A percentile compares a stretch with the other conserved stretches of the same genome.
Evolutionary conservation across 1,140 invertebrate species (phyloP).

Genomic region (Bombus picipes): DNA sequence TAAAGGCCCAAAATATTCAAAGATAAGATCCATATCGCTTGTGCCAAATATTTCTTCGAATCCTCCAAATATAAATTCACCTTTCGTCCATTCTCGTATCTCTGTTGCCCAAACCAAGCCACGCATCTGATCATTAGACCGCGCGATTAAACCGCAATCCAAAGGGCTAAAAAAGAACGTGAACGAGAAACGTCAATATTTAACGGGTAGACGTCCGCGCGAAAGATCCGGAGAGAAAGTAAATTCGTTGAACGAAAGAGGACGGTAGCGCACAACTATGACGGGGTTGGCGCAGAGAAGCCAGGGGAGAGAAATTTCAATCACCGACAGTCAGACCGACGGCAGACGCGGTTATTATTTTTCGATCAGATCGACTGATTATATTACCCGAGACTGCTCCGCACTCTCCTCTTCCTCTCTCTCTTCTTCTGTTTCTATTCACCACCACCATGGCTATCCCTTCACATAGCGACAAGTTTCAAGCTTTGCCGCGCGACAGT

Average conservation of each 20-base stretch:
- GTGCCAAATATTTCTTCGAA: not conserved
- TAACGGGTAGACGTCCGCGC: slow-evolving; percentile 53
- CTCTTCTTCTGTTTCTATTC: slow-evolving; percentile 43
- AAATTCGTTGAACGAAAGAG: slow-evolving; percentile 58
- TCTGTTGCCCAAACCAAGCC: too few species aligned
- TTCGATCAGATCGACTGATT: slow-evolving; percentile 81
- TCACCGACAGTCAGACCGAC: slow-evolving; percentile 70
- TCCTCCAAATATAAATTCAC: not conserved
- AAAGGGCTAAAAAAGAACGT: not conserved
- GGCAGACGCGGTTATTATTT: slow-evolving; percentile 79
- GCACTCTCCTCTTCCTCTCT: slow-evolving; percentile 41
- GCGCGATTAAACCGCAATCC: too few species aligned
- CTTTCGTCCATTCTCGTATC: not conserved
- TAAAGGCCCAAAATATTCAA: too few species aligned
- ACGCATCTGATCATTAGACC: not conserved
- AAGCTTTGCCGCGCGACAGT: not conserved
- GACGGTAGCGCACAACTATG: not conserved
- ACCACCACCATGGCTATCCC: not conserved
- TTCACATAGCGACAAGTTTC: slow-evolving; percentile 22
- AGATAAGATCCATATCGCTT: not conserved
- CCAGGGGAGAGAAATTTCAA: slow-evolving; percentile 75
- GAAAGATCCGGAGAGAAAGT: slow-evolving; percentile 62
- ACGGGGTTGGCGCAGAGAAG: not conserved
- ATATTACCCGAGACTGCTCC: slow-evolving; percentile 76
- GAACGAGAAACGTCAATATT: slow-evolving; percentile 48